phyloP scores from a whole-genome alignment of 2,888 invertebrate species.

The Drosophila mulleri region DNA sequence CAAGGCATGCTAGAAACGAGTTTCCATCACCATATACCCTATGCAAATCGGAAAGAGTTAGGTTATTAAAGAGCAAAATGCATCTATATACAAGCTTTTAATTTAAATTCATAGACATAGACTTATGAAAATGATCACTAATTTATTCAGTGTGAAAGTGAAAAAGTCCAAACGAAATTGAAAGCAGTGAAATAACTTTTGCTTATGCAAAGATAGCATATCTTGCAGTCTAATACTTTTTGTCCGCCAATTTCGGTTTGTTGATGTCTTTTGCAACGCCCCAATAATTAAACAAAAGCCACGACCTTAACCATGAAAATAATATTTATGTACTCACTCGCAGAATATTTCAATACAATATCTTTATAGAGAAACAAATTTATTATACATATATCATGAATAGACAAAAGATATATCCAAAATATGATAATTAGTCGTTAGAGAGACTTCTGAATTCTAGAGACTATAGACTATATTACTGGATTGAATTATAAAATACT shows the following conservation, averaged over 20 bases:
- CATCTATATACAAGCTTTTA: background rate
- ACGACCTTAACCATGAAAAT: conserved; percentile 71
- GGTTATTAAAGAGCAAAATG: background rate
- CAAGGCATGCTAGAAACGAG: conserved; percentile 41
- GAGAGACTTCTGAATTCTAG: no score
- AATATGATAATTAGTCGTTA: background rate
- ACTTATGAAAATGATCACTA: no score
- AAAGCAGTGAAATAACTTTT: background rate
- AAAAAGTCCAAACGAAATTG: background rate
- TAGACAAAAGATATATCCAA: background rate
- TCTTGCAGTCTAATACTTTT: background rate
- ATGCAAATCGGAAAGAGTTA: background rate
- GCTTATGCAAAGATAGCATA: background rate
- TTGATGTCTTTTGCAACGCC: conserved; percentile 19
- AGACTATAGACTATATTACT: background rate
- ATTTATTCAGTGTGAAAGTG: background rate
- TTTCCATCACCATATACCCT: conserved; percentile 7
- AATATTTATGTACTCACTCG: conserved; percentile 45
- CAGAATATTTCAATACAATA: conserved; percentile 13
- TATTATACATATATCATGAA: background rate
- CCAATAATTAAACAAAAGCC: conserved; percentile 59
- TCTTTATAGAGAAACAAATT: background rate
- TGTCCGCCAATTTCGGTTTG: conserved; percentile 2
- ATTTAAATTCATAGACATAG: background rate
- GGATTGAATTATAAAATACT: background rate